Base-by-base conservation (phyloP, 2,888 invertebrate genomes). In the Aromia moschata region DNA sequence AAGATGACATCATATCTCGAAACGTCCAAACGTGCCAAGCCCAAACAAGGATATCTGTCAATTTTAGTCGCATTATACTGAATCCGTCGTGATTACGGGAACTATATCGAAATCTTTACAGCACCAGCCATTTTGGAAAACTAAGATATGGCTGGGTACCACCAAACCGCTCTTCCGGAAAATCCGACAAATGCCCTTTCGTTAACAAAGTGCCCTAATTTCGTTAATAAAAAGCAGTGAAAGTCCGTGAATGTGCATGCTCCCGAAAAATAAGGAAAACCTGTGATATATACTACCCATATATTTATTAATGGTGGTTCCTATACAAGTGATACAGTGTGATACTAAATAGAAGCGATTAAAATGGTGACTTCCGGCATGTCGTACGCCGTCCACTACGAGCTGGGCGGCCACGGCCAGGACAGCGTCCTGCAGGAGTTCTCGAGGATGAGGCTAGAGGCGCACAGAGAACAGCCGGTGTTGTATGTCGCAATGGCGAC, bases 401-500 rank as follows among this genome's bases (percentile, higher is more conserved):
- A 86, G 81, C 38, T 69, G 38, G 58, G 54, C 33, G 69, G 47
- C 57, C 70, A 71, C 46, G 70, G 67, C 15, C 71, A 77, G 20
- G 84, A 86, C 70, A 84, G 84, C 67, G 84, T 86, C 61, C 82
- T 86, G 73, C 85, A 86, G 80, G 86, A 86, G 77, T 85, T 86
- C 76, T 85, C 85, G 47, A 80, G 85, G 71, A 83, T 87, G 71
- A 83, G 84, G 43, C 70, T 83, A 80, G 71, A 85, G 44, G 82
- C 84, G 69, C 79, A 83, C 31, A 81, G 83, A 46, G 85, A 85
- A 74, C 84, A 86, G 76, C 89, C 90, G 52, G 87, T 89, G 68
- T 85, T 90, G 65, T 90, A 90, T 81, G 85, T 89, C 72, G 87
- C 89, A 59, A 86, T 89, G 77, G 83, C 85, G 81, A 88, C 89